Conservation (phyloP, 2,113 vertebrate genomes). For the Megaceryle maxima region DNA sequence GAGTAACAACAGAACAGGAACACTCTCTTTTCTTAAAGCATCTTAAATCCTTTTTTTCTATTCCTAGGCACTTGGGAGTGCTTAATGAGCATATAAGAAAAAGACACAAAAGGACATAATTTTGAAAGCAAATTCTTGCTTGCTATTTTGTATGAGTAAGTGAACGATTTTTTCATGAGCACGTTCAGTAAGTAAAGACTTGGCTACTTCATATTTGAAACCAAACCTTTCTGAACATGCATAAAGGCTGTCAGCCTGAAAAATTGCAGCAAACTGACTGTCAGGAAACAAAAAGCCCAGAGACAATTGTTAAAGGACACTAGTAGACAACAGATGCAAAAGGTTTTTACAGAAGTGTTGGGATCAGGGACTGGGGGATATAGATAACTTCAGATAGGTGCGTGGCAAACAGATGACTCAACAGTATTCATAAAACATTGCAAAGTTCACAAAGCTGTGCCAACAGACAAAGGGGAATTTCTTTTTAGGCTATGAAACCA, state of each 20-base stretch:
- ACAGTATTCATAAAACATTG: not conserved
- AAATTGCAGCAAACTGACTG: not conserved
- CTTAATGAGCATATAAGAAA: slow-evolving; percentile 23
- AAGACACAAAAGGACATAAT: not conserved
- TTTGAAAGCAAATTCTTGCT: slow-evolving; percentile 38
- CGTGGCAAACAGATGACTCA: not conserved
- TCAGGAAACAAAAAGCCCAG: slow-evolving; percentile 14
- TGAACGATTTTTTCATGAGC: not conserved
- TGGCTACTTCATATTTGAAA: slow-evolving; percentile 13
- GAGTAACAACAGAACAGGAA: slow-evolving; percentile 40
- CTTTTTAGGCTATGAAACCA: not conserved
- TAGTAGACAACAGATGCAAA: not conserved
- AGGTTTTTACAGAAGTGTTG: not conserved
- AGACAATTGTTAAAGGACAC: not conserved
- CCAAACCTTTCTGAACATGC: slow-evolving; percentile 25
- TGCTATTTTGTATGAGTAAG: slow-evolving; percentile 24
- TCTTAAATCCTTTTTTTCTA: slow-evolving; percentile 29
- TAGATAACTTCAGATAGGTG: not conserved
- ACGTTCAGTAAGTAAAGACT: slow-evolving; percentile 22
- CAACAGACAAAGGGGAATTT: not conserved
- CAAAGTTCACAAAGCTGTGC: not conserved
- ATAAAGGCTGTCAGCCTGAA: slow-evolving; percentile 29
- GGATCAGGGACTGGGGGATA: not conserved
- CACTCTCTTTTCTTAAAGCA: slow-evolving; percentile 3
- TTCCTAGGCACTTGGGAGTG: not conserved